phyloP scores from a whole-genome alignment of 2,888 invertebrate species.

The Trissolcus japonicus region DNA sequence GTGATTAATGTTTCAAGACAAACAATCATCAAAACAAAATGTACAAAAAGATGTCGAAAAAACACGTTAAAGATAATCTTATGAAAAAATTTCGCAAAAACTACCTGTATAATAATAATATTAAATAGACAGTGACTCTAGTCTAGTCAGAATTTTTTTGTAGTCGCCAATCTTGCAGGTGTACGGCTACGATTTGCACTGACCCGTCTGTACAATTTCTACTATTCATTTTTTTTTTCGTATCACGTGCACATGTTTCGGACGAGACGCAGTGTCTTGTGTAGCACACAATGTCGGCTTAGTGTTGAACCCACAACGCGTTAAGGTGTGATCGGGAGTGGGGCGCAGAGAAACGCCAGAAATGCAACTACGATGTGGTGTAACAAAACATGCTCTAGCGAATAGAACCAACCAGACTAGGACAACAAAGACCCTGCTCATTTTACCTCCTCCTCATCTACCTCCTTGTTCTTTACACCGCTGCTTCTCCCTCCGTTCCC shows the following conservation, averaged over 20 bases:
- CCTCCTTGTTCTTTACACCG: slow-evolving; percentile 21
- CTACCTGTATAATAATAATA: background rate
- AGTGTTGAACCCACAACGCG: slow-evolving; percentile 41
- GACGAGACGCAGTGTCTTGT: slow-evolving; percentile 27
- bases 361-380: slow-evolving; percentile 62
- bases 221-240: slow-evolving; percentile 9
- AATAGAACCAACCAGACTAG: slow-evolving; percentile 61
- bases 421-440: slow-evolving; percentile 62
- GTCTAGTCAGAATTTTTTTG: slow-evolving; percentile 51
- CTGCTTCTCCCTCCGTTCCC: slow-evolving; percentile 8
- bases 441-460: slow-evolving; percentile 39
- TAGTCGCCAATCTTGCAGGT: slow-evolving; percentile 65
- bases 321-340: slow-evolving; percentile 41
- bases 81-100: background rate
- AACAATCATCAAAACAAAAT: too few species aligned
- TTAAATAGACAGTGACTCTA: slow-evolving; percentile 63
- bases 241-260: slow-evolving; percentile 27
- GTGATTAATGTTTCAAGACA: too few species aligned
- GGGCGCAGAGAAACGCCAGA: slow-evolving; percentile 58
- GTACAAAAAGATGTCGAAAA: too few species aligned
- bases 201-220: slow-evolving; percentile 43
- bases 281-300: slow-evolving; percentile 24
- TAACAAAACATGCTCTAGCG: slow-evolving; percentile 66
- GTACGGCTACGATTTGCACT: slow-evolving; percentile 74
- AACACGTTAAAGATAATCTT: too few species aligned